Conservation (phyloP, 2,113 vertebrate genomes). For the Dendropsophus ebraccatus region DNA sequence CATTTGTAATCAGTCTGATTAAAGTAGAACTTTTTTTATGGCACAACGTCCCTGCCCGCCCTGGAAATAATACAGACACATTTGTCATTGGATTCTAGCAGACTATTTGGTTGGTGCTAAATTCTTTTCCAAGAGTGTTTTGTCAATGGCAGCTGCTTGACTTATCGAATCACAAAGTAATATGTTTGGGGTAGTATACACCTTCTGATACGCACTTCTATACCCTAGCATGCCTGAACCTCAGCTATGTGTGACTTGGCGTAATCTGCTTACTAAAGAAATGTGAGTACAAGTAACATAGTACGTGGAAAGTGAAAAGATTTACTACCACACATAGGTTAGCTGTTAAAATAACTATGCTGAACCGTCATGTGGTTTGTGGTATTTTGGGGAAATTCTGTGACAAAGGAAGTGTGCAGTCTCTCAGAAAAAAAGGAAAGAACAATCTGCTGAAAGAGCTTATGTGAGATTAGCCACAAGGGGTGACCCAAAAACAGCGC, state of each 20-base stretch:
- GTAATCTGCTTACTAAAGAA: background rate
- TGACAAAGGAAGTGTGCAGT: conserved; percentile 8
- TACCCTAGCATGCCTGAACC: too few species aligned
- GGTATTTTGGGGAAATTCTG: conserved; percentile 23
- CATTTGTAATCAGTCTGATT: background rate
- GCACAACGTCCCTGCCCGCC: background rate
- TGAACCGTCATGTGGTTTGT: conserved; percentile 4
- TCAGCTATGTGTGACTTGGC: background rate
- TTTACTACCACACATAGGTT: background rate
- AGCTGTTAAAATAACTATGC: background rate
- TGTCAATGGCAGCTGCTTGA: too few species aligned
- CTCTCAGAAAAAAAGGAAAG: conserved; percentile 15
- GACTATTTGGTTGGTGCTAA: background rate
- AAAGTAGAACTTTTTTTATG: background rate
- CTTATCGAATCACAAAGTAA: too few species aligned
- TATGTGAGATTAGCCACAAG: background rate
- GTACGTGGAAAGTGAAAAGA: background rate
- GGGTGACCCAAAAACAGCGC: background rate
- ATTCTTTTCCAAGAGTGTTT: background rate
- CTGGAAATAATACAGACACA: background rate
- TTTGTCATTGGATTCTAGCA: background rate
- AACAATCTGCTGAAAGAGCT: background rate
- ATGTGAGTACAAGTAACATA: background rate
- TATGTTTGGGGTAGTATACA: too few species aligned
- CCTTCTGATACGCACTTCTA: too few species aligned